Conservation (phyloP, 2,113 vertebrate species). For the Sander lucioperca region DNA sequence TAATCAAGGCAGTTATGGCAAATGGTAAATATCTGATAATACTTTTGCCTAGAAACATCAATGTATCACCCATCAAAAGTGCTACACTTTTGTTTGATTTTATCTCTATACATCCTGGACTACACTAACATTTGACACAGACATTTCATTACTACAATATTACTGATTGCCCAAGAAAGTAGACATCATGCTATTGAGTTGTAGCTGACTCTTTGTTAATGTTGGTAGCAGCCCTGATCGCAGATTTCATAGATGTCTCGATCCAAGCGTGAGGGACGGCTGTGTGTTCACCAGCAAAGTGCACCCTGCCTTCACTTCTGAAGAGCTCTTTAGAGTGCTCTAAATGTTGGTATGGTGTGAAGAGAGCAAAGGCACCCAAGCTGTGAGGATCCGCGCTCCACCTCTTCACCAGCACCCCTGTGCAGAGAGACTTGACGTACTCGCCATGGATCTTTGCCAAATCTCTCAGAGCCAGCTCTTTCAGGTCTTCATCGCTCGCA, state of each 20-base stretch:
- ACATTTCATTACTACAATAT: not conserved
- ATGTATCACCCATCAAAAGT: too few relatives aligned
- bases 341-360: slow-evolving; percentile 84
- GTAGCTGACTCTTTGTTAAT: slow-evolving; percentile 69
- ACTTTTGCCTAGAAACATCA: too few relatives aligned
- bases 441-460: slow-evolving; percentile 78
- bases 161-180: not conserved
- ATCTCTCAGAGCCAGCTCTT: slow-evolving; percentile 74
- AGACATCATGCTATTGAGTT: not conserved
- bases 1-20: too few relatives aligned
- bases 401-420: slow-evolving; percentile 76
- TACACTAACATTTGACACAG: not conserved
- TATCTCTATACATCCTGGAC: too few relatives aligned
- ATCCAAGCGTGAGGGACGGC: slow-evolving; percentile 86
- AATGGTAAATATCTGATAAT: too few relatives aligned
- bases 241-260: slow-evolving; percentile 85
- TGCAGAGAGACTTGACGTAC: slow-evolving; percentile 35
- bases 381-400: slow-evolving; percentile 82
- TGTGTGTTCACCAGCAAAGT: slow-evolving; percentile 87
- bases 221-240: slow-evolving; percentile 74
- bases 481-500: slow-evolving; percentile 60
- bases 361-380: slow-evolving; percentile 80
- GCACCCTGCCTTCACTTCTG: slow-evolving; percentile 70
- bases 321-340: slow-evolving; percentile 76
- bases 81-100: too few relatives aligned